phyloP scores from a whole-genome alignment of 2,888 invertebrate genomes.

The Lasius platythorax region DNA sequence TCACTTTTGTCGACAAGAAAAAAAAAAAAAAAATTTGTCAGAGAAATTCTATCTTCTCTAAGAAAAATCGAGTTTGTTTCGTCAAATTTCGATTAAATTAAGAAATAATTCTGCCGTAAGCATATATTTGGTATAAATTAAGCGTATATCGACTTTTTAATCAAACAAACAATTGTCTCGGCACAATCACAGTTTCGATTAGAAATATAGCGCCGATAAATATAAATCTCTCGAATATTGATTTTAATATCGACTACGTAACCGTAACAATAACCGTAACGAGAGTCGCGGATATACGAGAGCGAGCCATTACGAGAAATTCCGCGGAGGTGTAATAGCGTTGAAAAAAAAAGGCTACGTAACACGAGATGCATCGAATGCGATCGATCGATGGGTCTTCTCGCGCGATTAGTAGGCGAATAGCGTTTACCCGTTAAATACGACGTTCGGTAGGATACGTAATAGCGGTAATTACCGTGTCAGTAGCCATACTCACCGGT shows the following conservation, averaged over 20 bases:
- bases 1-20: slow-evolving; percentile 43
- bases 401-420: slow-evolving; percentile 81
- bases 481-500: slow-evolving; percentile 82
- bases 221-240: slow-evolving; percentile 42
- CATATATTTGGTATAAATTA: background rate
- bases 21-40: slow-evolving; percentile 29
- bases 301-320: slow-evolving; percentile 31
- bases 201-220: slow-evolving; percentile 36
- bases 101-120: background rate
- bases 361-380: slow-evolving; percentile 61
- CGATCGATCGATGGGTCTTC: slow-evolving; percentile 69
- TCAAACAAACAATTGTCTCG: slow-evolving; percentile 8
- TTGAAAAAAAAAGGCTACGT: slow-evolving; percentile 43
- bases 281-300: slow-evolving; percentile 37
- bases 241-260: slow-evolving; percentile 45
- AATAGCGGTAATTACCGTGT: slow-evolving; percentile 85
- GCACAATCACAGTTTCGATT: slow-evolving; percentile 8
- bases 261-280: slow-evolving; percentile 54
- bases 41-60: slow-evolving; percentile 16
- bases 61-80: background rate
- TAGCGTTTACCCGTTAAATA: slow-evolving; percentile 84
- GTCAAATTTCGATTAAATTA: background rate
- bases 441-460: slow-evolving; percentile 81
- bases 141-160: background rate
- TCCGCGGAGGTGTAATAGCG: slow-evolving; percentile 30